A percentile compares a stretch with the other conserved stretches of the same genome.
These are phyloP conservation scores for Caerostris extrusa DNA, from an alignment of 1,140 invertebrate species.

Conservation along the genomic window DNA sequence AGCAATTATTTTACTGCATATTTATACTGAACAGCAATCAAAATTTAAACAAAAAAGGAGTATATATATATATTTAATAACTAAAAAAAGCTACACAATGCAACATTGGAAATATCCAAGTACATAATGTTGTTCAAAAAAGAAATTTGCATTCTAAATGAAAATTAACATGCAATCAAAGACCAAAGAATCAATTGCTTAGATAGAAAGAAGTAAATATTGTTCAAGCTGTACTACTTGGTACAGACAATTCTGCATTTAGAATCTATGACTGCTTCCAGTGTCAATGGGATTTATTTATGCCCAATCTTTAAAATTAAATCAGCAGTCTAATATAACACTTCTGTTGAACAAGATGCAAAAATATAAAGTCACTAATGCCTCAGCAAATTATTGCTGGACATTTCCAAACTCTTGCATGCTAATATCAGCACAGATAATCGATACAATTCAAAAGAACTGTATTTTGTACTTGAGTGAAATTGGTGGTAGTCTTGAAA, in stretches of 20 bases:
- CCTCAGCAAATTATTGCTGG: slow-evolving; percentile 26
- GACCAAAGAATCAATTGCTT: slow-evolving; percentile 62
- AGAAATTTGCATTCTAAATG: slow-evolving; percentile 51
- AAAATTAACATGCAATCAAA: slow-evolving; percentile 62
- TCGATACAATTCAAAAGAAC: slow-evolving; percentile 36
- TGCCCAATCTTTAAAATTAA: slow-evolving; percentile 42
- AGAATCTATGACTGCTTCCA: slow-evolving; percentile 68
- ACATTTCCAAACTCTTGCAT: slow-evolving; percentile 43
- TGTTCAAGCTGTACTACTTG: slow-evolving; percentile 56
- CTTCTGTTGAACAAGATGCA: slow-evolving; percentile 63
- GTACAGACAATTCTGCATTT: slow-evolving; percentile 66
- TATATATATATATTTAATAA: slow-evolving; percentile 54
- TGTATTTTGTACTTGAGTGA: slow-evolving; percentile 75
- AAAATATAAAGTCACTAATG: slow-evolving; percentile 73
- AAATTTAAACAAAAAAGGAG: slow-evolving; percentile 57
- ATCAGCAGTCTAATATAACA: slow-evolving; percentile 67
- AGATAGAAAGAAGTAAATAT: slow-evolving; percentile 47
- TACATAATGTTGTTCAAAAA: slow-evolving; percentile 61
- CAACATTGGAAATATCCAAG: slow-evolving; percentile 21
- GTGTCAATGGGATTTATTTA: slow-evolving; percentile 56
- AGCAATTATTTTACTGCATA: slow-evolving; percentile 50
- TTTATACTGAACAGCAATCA: slow-evolving; percentile 68
- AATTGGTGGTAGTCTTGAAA: slow-evolving; percentile 63
- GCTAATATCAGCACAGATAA: slow-evolving; percentile 67
- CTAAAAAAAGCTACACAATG: slow-evolving; percentile 34